Conservation (phyloP, 2,113 vertebrate species). For the Thymallus thymallus region DNA sequence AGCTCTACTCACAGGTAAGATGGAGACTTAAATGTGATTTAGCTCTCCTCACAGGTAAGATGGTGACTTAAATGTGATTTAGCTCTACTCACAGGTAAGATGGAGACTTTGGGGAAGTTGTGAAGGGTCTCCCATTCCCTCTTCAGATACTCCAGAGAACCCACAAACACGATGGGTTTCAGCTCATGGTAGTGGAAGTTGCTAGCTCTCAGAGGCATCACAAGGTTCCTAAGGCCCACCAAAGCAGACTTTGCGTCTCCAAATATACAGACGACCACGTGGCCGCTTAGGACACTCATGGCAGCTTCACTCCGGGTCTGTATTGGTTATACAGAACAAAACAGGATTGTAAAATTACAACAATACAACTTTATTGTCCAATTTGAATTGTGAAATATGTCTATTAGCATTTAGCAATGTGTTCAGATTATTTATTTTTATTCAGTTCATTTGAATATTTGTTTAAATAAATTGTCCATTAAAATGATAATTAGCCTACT, state of each 20-base stretch:
- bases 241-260: slow-evolving; percentile 92
- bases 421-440: background rate
- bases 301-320: slow-evolving; percentile 98
- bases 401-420: too few relatives aligned
- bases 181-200: slow-evolving; percentile 99
- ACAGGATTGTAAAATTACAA: background rate
- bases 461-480: background rate
- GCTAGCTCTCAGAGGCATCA: slow-evolving; percentile 98
- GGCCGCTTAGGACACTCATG: slow-evolving; percentile 97
- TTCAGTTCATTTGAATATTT: background rate
- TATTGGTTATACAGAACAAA: background rate
- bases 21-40: too few relatives aligned
- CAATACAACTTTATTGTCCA: background rate
- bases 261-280: slow-evolving; percentile 97
- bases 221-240: slow-evolving; percentile 94
- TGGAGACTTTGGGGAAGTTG: slow-evolving; percentile 98
- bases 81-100: slow-evolving; percentile 89
- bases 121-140: slow-evolving; percentile 98
- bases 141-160: slow-evolving; percentile 95
- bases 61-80: too few relatives aligned
- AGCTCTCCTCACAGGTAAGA: too few relatives aligned
- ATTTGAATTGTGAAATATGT: too few relatives aligned
- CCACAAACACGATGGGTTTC: slow-evolving; percentile 98
- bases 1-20: too few relatives aligned
- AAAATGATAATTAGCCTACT: background rate